Base-by-base conservation (phyloP, 2,113 vertebrate genomes). In the Lepus europaeus region DNA sequence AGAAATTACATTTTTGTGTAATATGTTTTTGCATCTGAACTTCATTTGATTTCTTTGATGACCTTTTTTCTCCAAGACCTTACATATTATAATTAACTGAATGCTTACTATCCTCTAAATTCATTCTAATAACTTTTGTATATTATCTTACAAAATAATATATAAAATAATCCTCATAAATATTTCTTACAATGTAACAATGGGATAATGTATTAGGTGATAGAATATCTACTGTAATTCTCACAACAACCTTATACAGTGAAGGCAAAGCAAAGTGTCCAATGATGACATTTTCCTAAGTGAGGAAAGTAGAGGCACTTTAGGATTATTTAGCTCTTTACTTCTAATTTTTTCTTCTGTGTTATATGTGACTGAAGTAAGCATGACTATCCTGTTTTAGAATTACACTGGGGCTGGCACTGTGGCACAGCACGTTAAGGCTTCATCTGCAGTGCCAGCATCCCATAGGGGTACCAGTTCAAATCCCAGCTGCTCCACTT, bases 11-110 rank as follows among this genome's bases (percentile, higher is more conserved):
- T 6, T 86, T n/a, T 25, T 68, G 31, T 6, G 2, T 39, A 78
- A 66, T 63, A 1, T 31, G 22, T 78, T 84, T 22, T 64, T 56
- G 8, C 51, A 80, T 9, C 12, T 49, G 3, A 64, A 6, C 14
- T 91, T 66, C 51, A 74, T 63, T 88, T 81, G 20, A 77, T 51
- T 89, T 82, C 68, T 92, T 63, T 84, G 27, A 87, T 93, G 17
- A 68, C 23, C 53, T 89, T 85, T 77, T 3, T 12, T 59, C 17
- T 59, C 56, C 56, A 59, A 59, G 56, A 17, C 56, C 17, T 17
- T 59, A 59, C 5, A 17, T 17, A 80, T 72, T 61, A 23, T 25
- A 3, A 45, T 61, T 91, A 70, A 79, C 7, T 79, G 69, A 49
- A 12, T 79, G 56, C 14, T 29, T 93, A 20, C 59, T 56, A 39